A percentile compares a stretch with the other conserved stretches of the same genome.
phyloP scores from a whole-genome alignment of 2,113 vertebrate genomes.

The Centropus bengalensis region DNA sequence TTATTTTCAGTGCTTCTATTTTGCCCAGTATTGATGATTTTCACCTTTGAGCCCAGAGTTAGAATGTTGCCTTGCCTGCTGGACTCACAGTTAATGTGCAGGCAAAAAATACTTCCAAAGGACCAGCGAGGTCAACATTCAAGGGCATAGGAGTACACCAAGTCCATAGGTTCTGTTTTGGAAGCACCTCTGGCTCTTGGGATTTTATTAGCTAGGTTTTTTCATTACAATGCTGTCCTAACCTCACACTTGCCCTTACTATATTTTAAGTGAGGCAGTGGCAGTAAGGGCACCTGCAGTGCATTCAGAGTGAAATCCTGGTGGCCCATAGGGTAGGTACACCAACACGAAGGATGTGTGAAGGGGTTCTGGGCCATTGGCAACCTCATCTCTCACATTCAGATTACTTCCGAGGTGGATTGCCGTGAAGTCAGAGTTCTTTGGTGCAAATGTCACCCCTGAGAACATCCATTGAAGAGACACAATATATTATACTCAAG shows the following conservation, averaged over 20 bases:
- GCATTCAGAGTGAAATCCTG: not conserved
- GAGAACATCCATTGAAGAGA: not conserved
- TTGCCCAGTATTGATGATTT: not conserved
- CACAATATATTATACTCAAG: not conserved
- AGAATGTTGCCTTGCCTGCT: not conserved
- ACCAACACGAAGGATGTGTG: not conserved
- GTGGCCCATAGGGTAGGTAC: not conserved
- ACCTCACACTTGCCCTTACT: not conserved
- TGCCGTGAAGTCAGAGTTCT: not conserved
- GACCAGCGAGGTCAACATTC: not conserved
- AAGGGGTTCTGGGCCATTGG: not conserved
- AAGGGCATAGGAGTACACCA: not conserved
- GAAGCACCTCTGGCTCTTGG: not conserved
- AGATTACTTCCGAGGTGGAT: not conserved
- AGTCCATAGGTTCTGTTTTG: not conserved
- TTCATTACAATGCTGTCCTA: too few relatives aligned
- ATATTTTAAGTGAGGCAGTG: not conserved
- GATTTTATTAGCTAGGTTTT: not conserved
- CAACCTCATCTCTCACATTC: not conserved
- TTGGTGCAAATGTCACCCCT: not conserved
- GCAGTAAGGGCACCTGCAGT: not conserved
- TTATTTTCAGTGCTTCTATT: not conserved
- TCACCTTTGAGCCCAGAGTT: not conserved
- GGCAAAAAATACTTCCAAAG: not conserved
- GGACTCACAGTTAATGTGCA: not conserved